Percentiles rank a stretch among this genome's conserved stretches.
Evolutionary conservation across 1,140 invertebrate genomes (phyloP).

Genomic region (Heliconius congener): DNA sequence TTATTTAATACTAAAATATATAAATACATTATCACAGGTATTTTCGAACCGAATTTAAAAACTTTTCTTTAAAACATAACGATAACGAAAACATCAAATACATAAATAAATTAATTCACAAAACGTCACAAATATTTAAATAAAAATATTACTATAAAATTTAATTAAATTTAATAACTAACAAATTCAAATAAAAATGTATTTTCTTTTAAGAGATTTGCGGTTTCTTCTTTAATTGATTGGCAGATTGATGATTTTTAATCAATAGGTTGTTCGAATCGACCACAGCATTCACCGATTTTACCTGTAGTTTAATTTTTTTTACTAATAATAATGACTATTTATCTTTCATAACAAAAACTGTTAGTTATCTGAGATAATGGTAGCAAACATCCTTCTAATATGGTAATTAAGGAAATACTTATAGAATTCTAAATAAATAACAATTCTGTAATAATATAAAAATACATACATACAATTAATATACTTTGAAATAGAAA

Average conservation of each 20-base stretch:
- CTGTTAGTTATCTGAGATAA: not conserved
- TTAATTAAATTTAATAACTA: not conserved
- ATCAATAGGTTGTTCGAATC: conserved; percentile 57
- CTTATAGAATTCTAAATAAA: too few relatives aligned
- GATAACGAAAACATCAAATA: not conserved
- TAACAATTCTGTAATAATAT: too few relatives aligned
- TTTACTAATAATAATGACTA: not conserved
- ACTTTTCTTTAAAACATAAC: not conserved
- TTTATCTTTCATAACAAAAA: not conserved
- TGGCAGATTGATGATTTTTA: conserved; percentile 60
- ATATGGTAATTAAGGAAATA: too few relatives aligned
- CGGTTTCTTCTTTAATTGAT: conserved; percentile 66
- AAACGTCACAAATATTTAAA: not conserved
- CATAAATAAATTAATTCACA: conserved; percentile 1
- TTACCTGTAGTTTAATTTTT: conserved; percentile 20
- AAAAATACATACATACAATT: too few relatives aligned
- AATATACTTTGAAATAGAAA: too few relatives aligned
- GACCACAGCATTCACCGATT: conserved; percentile 24
- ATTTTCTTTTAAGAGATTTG: not conserved
- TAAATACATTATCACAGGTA: not conserved
- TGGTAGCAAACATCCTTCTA: too few relatives aligned
- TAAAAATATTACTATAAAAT: not conserved
- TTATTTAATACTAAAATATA: not conserved
- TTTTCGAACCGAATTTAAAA: not conserved
- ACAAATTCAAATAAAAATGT: not conserved